Percentiles rank a stretch among this genome's conserved stretches.
Conservation (phyloP, 2,113 vertebrate species). For the Embiotoca jacksoni region DNA sequence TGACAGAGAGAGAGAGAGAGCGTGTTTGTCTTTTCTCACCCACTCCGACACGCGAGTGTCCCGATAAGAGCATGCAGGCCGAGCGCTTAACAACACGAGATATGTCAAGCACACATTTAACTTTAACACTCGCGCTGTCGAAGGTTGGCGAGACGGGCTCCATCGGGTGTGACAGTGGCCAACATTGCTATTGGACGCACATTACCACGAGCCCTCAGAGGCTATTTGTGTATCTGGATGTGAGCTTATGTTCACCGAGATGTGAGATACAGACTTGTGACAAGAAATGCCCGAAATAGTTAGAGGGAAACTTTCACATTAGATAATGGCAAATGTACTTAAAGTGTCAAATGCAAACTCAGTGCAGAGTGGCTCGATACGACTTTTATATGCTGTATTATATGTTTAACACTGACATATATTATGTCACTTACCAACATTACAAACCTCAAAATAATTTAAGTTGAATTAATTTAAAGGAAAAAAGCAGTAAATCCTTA, state of each 20-base stretch:
- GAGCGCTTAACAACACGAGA: slow-evolving; percentile 21
- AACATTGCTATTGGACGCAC: slow-evolving; percentile 3
- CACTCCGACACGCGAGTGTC: slow-evolving; percentile 61
- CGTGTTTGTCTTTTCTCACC: slow-evolving; percentile 71
- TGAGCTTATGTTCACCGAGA: not conserved
- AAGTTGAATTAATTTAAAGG: too few species aligned
- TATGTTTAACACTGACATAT: too few species aligned
- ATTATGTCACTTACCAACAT: too few species aligned
- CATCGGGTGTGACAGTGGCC: slow-evolving; percentile 20
- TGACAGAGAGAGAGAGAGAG: slow-evolving; percentile 69
- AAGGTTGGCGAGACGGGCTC: not conserved
- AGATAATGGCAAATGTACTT: too few species aligned
- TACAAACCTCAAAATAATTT: too few species aligned
- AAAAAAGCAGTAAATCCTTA: too few species aligned
- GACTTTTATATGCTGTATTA: too few species aligned
- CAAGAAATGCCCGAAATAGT: too few species aligned
- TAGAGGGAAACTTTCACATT: too few species aligned
- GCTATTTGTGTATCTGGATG: slow-evolving; percentile 40
- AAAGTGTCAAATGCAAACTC: too few species aligned
- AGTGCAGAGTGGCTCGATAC: too few species aligned
- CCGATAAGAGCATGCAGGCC: slow-evolving; percentile 57
- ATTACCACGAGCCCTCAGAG: slow-evolving; percentile 14
- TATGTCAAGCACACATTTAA: slow-evolving; percentile 47
- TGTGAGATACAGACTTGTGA: not conserved
- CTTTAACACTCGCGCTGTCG: slow-evolving; percentile 38